Percentiles rank a stretch among this genome's conserved stretches.
These are phyloP conservation scores for Muricea muricata DNA, from an alignment of 92 coral and sea anemone species.

Conservation along the genomic window DNA sequence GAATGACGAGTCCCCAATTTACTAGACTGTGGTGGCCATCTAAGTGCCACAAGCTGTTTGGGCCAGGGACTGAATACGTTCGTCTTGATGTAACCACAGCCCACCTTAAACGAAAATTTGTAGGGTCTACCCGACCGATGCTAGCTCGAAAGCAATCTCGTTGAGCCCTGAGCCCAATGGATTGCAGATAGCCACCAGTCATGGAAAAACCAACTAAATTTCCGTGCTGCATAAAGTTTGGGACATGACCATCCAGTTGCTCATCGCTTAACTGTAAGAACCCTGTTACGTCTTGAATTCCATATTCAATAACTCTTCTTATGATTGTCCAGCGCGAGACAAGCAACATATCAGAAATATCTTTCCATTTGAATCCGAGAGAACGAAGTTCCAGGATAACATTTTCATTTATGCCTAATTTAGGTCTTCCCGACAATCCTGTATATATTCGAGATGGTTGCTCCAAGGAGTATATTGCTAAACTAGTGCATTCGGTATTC, in stretches of 20 bases:
- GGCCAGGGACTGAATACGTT: slow-evolving; percentile 58
- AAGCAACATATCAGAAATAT: slow-evolving; percentile 49
- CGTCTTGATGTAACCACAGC: slow-evolving; percentile 52
- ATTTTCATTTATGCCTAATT: slow-evolving; percentile 57
- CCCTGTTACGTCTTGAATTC: slow-evolving; percentile 57
- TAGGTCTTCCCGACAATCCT: slow-evolving; percentile 67
- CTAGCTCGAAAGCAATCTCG: slow-evolving; percentile 62
- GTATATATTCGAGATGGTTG: too few relatives aligned
- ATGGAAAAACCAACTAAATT: slow-evolving; percentile 55
- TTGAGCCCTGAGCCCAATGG: slow-evolving; percentile 61
- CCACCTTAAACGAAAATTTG: slow-evolving; percentile 54
- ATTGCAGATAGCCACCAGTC: slow-evolving; percentile 60
- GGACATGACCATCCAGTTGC: slow-evolving; percentile 48
- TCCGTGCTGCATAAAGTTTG: slow-evolving; percentile 52
- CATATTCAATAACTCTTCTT: slow-evolving; percentile 61
- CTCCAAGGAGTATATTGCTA: too few relatives aligned
- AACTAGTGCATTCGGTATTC: too few relatives aligned
- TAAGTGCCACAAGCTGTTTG: slow-evolving; percentile 68
- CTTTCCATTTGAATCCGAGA: slow-evolving; percentile 57
- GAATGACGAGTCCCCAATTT: slow-evolving; percentile 46
- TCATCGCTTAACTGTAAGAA: slow-evolving; percentile 47
- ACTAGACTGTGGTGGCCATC: slow-evolving; percentile 48
- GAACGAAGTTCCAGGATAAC: slow-evolving; percentile 58
- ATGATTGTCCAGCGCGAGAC: slow-evolving; percentile 59
- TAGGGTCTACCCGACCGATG: slow-evolving; percentile 59